phyloP scores from a whole-genome alignment of 2,888 invertebrate genomes.

The Agriotes lineatus region DNA sequence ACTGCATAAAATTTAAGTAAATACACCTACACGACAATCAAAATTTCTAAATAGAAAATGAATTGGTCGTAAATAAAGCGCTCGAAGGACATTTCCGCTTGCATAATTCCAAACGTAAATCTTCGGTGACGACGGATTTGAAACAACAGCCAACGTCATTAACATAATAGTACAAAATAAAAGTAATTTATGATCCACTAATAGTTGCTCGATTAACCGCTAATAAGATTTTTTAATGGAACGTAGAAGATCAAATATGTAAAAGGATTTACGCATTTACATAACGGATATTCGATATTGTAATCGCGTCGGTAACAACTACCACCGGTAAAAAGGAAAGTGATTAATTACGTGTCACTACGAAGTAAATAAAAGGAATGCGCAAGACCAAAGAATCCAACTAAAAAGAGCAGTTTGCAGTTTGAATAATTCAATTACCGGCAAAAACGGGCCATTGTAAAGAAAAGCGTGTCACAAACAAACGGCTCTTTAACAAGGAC shows the following conservation, averaged over 20 bases:
- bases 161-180: neutral
- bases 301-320: slow-evolving; percentile 4
- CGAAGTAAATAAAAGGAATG: slow-evolving; percentile 35
- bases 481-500: slow-evolving; percentile 42
- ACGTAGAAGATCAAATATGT: neutral
- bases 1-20: neutral
- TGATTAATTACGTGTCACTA: slow-evolving; percentile 38
- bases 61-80: slow-evolving; percentile 5
- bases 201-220: neutral
- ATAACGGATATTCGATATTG: neutral
- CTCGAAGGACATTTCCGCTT: slow-evolving; percentile 6
- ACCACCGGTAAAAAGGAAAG: slow-evolving; percentile 13
- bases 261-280: slow-evolving; percentile 4
- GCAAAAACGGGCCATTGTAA: slow-evolving; percentile 41
- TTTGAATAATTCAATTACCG: slow-evolving; percentile 50
- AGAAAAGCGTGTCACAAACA: slow-evolving; percentile 42
- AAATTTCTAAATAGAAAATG: slow-evolving; percentile 10
- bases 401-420: slow-evolving; percentile 45
- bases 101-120: neutral
- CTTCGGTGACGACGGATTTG: neutral
- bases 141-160: neutral
- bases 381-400: slow-evolving; percentile 34
- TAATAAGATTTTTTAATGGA: neutral
- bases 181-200: neutral
- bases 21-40: slow-evolving; percentile 7